Percentiles rank a stretch among this genome's conserved stretches.
Evolutionary conservation across 2,797 vertebrate species (phyloP).

Genomic region (Simalia tracyae): DNA sequence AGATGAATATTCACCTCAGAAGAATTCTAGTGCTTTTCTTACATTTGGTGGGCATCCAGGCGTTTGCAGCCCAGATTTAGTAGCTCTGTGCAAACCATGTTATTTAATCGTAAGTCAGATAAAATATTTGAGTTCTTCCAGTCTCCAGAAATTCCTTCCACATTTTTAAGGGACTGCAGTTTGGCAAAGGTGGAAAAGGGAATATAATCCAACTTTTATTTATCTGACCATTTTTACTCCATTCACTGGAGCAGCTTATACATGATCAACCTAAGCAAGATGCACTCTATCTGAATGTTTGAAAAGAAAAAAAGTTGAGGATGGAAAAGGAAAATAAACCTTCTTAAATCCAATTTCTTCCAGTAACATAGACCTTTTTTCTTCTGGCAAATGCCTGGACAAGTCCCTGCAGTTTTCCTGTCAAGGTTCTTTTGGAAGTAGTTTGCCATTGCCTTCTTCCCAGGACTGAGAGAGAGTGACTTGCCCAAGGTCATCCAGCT

Average conservation of each 20-base stretch:
- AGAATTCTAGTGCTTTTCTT: not conserved
- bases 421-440: not conserved
- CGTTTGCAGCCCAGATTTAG: not conserved
- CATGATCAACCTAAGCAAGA: not conserved
- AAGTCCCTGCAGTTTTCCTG: not conserved
- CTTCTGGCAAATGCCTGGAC: not conserved
- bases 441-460: not conserved
- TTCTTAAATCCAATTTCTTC: not conserved
- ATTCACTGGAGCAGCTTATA: not conserved
- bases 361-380: not conserved
- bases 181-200: not conserved
- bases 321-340: not conserved
- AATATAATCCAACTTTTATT: not conserved
- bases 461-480: not conserved
- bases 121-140: not conserved
- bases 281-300: not conserved
- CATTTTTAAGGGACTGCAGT: not conserved
- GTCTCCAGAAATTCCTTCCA: not conserved
- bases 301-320: not conserved
- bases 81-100: not conserved
- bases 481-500: not conserved
- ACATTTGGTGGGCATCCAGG: not conserved
- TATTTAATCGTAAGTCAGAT: not conserved
- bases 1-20: not conserved
- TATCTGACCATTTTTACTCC: not conserved